Percentiles rank a stretch among this genome's conserved stretches.
phyloP scores from a whole-genome alignment of 1,140 invertebrate genomes.

The Pantala flavescens region DNA sequence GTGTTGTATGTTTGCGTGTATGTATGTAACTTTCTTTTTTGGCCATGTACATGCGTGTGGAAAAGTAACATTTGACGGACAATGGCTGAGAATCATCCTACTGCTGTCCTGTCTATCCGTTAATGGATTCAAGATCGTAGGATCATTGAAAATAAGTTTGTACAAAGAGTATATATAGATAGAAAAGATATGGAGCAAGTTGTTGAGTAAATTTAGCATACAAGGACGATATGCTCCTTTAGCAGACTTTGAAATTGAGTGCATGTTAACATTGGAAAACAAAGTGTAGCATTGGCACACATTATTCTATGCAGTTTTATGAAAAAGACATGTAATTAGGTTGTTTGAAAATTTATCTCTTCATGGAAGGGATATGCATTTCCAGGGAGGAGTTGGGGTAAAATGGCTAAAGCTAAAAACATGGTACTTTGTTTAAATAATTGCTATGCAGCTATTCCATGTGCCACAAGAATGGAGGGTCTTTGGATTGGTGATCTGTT shows the following conservation, averaged over 20 bases:
- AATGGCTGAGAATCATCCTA: slow-evolving; percentile 1
- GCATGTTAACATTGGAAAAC: neutral
- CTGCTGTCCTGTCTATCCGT: neutral
- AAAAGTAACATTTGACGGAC: neutral
- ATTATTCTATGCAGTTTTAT: slow-evolving; percentile 1
- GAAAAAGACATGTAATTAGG: slow-evolving; percentile 10
- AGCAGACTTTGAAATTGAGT: slow-evolving; percentile 2
- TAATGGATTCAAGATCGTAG: slow-evolving; percentile 6
- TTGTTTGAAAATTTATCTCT: slow-evolving; percentile 9
- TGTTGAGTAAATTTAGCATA: slow-evolving; percentile 7
- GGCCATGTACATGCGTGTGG: slow-evolving; percentile 2
- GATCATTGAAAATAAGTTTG: slow-evolving; percentile 5
- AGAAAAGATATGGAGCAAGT: slow-evolving; percentile 3
- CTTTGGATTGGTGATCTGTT: neutral
- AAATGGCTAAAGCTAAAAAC: slow-evolving; percentile 4
- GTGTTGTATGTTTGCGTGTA: neutral
- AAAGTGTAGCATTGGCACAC: slow-evolving; percentile 1
- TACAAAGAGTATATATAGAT: slow-evolving; percentile 10
- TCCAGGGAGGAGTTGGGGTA: slow-evolving; percentile 7
- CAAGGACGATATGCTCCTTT: neutral
- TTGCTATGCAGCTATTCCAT: slow-evolving; percentile 9
- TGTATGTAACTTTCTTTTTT: neutral
- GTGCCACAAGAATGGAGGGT: slow-evolving; percentile 3
- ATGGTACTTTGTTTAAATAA: slow-evolving; percentile 4
- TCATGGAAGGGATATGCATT: slow-evolving; percentile 1